Evolutionary conservation across 2,888 invertebrate species (phyloP), one percentile per base, ranked within the genome.

Genomic region (Archaeoteleia sp.): DNA sequence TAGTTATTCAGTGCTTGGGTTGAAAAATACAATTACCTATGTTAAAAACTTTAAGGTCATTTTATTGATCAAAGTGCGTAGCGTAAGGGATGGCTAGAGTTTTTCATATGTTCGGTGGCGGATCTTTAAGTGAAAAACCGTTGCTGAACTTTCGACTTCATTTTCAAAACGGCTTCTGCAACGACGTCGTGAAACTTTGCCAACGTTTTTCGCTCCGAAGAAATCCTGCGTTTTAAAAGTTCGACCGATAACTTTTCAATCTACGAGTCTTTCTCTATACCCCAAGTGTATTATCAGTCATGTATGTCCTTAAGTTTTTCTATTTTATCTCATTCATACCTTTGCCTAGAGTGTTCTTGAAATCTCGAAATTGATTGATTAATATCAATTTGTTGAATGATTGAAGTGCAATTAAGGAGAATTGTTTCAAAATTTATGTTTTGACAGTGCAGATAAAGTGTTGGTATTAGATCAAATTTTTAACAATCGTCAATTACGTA

Each of bases 221-320:
- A 30, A 67, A 61, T 67, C 61, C 51, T 51, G 32, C 43, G 55
- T 35, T 57, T 51, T 39, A 54, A 48, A 60, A 61, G 48, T 61
- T 67, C 34, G 1, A 25, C 51, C 63, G 48, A 57, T 57, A 67
- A 61, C 67, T 67, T 67, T 67, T 67, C 67, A 61, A 67, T 61
- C 67, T 67, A 51, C 46, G 20, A 34, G 30, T 17, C 20, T 51
- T 54, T 61, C 29, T 57, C 32, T 15, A 32, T 39, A n/a, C 42
- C 54, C 32, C 55, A 35, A 57, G 46, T 51, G 35, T 53, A 62
- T 57, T 67, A 62, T 67, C 62, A 62, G 46, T 57, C 53, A 62
- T 54, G 45, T 46, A 43, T 58, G 55, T 35, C 14, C 25, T 45
- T 9, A 58, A 40, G 42, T 66, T 66, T 53, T 37, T 35, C 23